These are phyloP conservation scores for Spinus pinus DNA, from an alignment of 2,797 vertebrate species.

Conservation along the genomic window DNA sequence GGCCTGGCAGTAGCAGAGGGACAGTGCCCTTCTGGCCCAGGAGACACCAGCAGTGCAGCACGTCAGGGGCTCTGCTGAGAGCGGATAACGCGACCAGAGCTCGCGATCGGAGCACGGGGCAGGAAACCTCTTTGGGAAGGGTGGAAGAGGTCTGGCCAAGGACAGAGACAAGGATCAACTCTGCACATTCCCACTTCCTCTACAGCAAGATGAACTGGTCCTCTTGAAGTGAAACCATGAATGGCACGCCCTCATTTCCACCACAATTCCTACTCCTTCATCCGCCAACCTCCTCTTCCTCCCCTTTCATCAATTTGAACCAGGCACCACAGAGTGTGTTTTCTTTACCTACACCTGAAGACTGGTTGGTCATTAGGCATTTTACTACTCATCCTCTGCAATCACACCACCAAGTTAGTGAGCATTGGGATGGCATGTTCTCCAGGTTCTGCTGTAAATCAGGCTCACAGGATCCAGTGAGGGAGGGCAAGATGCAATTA, in stretches of 20 bases:
- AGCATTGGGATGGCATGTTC: background rate
- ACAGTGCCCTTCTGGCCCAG: background rate
- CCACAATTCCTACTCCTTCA: background rate
- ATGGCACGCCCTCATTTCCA: background rate
- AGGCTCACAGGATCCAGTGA: background rate
- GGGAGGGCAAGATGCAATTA: constrained; percentile 13
- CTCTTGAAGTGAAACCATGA: background rate
- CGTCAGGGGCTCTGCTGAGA: background rate
- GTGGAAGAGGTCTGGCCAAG: constrained; percentile 5
- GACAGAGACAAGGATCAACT: background rate
- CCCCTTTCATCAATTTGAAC: background rate
- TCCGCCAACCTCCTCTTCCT: background rate
- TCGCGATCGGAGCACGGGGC: background rate
- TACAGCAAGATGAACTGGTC: background rate
- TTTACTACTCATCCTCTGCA: background rate
- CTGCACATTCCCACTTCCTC: background rate
- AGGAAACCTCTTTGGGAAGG: background rate
- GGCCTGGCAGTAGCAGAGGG: background rate
- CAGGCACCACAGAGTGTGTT: background rate
- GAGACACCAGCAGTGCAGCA: background rate
- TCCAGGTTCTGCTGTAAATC: background rate
- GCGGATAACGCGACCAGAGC: background rate
- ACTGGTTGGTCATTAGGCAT: background rate
- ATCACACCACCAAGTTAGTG: background rate
- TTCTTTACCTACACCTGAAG: background rate